A percentile compares a stretch with the other conserved stretches of the same genome.
These are phyloP conservation scores for Eurosta solidaginis DNA, from an alignment of 1,140 invertebrate genomes.

Conservation along the genomic window DNA sequence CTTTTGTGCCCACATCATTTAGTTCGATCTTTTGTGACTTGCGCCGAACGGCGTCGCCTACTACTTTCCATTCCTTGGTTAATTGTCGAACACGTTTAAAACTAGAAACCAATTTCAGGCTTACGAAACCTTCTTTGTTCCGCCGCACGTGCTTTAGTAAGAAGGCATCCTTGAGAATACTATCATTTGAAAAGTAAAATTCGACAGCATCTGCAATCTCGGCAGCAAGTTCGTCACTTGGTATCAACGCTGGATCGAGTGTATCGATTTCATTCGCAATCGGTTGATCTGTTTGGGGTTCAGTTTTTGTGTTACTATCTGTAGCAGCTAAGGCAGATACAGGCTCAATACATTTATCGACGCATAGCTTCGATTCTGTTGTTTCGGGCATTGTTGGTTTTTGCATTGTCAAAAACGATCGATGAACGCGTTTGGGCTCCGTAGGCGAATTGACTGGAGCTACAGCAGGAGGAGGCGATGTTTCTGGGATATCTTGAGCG, in stretches of 20 bases:
- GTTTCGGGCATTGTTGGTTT: slow-evolving; percentile 19
- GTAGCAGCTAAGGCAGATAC: background rate
- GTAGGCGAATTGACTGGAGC: slow-evolving; percentile 45
- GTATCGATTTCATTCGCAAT: slow-evolving; percentile 49
- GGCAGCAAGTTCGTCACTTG: slow-evolving; percentile 74
- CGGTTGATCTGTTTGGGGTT: background rate
- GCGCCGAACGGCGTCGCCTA: slow-evolving; percentile 78
- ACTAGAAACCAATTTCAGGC: slow-evolving; percentile 90
- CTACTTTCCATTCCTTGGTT: slow-evolving; percentile 90
- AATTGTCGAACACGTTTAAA: slow-evolving; percentile 91
- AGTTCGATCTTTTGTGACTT: slow-evolving; percentile 83
- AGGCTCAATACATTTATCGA: background rate
- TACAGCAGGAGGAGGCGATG: slow-evolving; percentile 47
- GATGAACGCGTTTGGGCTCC: slow-evolving; percentile 46
- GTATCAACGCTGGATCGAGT: slow-evolving; percentile 53
- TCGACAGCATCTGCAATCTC: slow-evolving; percentile 85
- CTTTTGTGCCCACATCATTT: slow-evolving; percentile 88
- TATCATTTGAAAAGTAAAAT: slow-evolving; percentile 93
- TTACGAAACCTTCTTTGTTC: slow-evolving; percentile 94
- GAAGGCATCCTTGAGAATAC: slow-evolving; percentile 94
- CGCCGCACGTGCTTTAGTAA: slow-evolving; percentile 90
- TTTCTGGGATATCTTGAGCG: slow-evolving; percentile 34
- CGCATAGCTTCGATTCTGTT: background rate
- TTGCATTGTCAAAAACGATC: slow-evolving; percentile 50
- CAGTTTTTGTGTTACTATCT: background rate